These are phyloP conservation scores for Junonia oenone DNA, from an alignment of 2,888 invertebrate genomes.

Conservation along the genomic window DNA sequence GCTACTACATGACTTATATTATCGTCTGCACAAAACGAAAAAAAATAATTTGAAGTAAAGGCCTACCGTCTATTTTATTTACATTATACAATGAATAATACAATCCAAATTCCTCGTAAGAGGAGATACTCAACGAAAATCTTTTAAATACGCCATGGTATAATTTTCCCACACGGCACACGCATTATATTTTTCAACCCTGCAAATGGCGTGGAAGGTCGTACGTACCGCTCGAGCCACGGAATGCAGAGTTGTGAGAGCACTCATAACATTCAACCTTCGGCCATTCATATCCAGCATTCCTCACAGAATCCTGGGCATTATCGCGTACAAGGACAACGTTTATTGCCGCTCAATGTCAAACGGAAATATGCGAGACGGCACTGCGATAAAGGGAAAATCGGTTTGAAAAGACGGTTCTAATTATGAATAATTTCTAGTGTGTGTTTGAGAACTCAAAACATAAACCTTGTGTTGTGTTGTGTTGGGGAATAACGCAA, in stretches of 20 bases:
- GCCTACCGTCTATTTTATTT: no score
- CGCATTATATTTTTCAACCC: not conserved
- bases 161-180: not conserved
- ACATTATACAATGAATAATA: no score
- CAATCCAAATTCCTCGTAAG: no score
- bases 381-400: not conserved
- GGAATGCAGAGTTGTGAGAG: constrained; percentile 23
- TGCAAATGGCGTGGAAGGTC: not conserved
- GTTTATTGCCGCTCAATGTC: constrained; percentile 11
- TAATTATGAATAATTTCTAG: no score
- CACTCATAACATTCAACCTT: constrained; percentile 24
- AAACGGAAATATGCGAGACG: not conserved
- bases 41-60: no score
- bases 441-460: no score
- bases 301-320: constrained; percentile 12
- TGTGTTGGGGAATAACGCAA: no score
- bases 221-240: not conserved
- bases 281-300: constrained; percentile 17
- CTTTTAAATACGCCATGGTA: not conserved
- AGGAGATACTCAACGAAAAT: not conserved
- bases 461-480: no score
- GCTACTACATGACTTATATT: no score
- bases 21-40: no score
- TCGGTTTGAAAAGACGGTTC: not conserved
- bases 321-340: constrained; percentile 12